phyloP scores from a whole-genome alignment of 1,140 invertebrate genomes.

The Eriocheir sinensis region DNA sequence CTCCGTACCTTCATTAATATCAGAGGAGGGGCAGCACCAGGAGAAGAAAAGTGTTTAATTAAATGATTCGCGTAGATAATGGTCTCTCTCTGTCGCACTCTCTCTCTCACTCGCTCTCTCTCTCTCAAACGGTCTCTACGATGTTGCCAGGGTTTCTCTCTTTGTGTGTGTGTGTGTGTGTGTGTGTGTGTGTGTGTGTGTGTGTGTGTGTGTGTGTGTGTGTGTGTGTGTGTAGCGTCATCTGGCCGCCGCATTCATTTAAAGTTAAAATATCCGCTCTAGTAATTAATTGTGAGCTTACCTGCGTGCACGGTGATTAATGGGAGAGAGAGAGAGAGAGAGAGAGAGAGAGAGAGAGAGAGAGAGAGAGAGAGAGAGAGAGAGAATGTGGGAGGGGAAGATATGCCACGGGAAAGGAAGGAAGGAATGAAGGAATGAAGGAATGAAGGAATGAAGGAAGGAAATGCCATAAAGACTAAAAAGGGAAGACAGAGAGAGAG shows the following conservation, averaged over 20 bases:
- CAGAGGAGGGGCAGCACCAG: neutral
- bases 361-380: neutral
- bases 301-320: neutral
- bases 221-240: no score
- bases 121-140: no score
- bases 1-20: neutral
- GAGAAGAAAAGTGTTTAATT: neutral
- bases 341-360: conserved; percentile 21
- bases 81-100: neutral
- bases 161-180: neutral
- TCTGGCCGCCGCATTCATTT: neutral
- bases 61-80: neutral
- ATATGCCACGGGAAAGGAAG: no score
- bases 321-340: conserved; percentile 15
- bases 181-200: no score
- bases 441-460: no score
- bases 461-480: no score
- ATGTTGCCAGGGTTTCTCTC: no score
- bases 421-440: no score
- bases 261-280: neutral
- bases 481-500: no score
- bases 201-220: no score
- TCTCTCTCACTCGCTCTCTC: conserved; percentile 12
- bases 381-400: no score
- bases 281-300: neutral